Conservation (phyloP, 2,797 vertebrate genomes). For the Benthosema pterotum region DNA sequence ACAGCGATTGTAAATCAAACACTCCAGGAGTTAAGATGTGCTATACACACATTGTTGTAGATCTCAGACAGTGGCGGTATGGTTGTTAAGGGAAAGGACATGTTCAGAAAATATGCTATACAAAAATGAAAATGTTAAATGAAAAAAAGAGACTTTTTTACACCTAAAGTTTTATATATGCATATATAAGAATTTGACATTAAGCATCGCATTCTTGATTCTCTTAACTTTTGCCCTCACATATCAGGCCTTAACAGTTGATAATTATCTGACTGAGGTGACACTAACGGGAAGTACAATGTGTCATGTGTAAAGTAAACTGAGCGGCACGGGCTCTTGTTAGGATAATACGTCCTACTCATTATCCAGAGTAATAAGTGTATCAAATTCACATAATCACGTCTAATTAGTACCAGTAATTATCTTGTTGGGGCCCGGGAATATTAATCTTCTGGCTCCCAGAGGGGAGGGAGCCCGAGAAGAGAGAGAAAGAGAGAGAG, state of each 20-base stretch:
- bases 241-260: slow-evolving; percentile 56
- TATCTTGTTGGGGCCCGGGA: slow-evolving; percentile 93
- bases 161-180: slow-evolving; percentile 23
- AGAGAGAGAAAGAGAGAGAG: slow-evolving; percentile 76
- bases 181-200: slow-evolving; percentile 33
- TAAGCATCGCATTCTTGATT: slow-evolving; percentile 20
- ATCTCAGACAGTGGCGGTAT: too few relatives aligned
- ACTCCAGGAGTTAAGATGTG: too few relatives aligned
- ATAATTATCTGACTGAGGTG: slow-evolving; percentile 73
- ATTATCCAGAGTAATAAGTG: slow-evolving; percentile 93
- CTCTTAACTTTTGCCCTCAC: slow-evolving; percentile 24
- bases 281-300: slow-evolving; percentile 75
- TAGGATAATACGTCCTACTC: slow-evolving; percentile 88
- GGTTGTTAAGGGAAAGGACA: too few relatives aligned
- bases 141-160: too few relatives aligned
- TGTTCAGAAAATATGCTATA: neutral
- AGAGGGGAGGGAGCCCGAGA: slow-evolving; percentile 85
- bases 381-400: slow-evolving; percentile 98
- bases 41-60: too few relatives aligned
- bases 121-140: neutral
- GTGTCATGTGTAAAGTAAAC: slow-evolving; percentile 80
- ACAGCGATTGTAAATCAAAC: too few relatives aligned
- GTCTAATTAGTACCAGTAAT: slow-evolving; percentile 99
- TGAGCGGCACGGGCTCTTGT: slow-evolving; percentile 84
- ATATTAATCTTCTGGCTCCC: slow-evolving; percentile 94